Percentiles rank a stretch among this genome's conserved stretches.
Conservation (phyloP, 2,797 vertebrate genomes). For the Chaetophractus vellerosus region DNA sequence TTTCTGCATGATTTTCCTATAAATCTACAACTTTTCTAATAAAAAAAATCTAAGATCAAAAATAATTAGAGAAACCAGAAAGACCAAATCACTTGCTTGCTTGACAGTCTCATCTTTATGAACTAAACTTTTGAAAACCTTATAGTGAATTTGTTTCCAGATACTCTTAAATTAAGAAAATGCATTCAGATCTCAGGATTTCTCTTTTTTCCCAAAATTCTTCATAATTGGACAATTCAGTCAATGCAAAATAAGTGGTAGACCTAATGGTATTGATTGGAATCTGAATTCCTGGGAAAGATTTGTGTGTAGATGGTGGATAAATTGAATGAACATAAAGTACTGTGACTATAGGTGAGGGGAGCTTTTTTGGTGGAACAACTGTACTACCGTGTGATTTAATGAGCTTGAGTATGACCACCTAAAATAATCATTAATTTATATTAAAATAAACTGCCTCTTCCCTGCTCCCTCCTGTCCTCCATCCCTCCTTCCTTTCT, state of each 20-base stretch:
- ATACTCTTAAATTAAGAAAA: conserved; percentile 36
- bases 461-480: neutral
- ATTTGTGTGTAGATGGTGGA: neutral
- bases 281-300: conserved; percentile 38
- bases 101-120: neutral
- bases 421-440: conserved; percentile 26
- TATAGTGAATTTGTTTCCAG: neutral
- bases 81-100: neutral
- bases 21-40: too few species aligned
- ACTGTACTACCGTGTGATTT: neutral
- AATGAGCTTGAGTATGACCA: neutral
- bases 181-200: neutral
- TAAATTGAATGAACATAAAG: neutral
- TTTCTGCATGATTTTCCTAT: too few species aligned
- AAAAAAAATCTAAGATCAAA: too few species aligned
- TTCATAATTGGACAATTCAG: conserved; percentile 4
- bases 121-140: conserved; percentile 3
- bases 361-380: neutral
- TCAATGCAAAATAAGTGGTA: conserved; percentile 1
- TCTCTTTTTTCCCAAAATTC: conserved; percentile 36
- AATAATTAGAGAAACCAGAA: neutral
- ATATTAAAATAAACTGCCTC: conserved; percentile 30
- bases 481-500: too few species aligned
- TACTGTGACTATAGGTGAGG: neutral
- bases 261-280: neutral